Base-by-base conservation (phyloP, 2,797 vertebrate species). In the Chloroceryle inda region DNA sequence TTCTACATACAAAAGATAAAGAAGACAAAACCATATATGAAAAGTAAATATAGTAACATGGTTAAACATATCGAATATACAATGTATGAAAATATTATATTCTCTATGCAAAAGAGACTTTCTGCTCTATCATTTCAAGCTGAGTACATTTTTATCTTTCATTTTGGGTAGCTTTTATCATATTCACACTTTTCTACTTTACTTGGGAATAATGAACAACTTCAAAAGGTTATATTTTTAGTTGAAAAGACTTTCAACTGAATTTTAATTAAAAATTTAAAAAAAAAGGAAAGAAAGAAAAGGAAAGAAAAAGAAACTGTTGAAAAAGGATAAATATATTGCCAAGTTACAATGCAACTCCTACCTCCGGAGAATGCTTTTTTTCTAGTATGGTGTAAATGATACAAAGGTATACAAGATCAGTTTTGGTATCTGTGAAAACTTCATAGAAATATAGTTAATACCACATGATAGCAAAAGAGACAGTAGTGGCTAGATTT, bases 181-280 rank as follows among this genome's bases (percentile, higher is more conserved):
- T 83, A 67, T 66, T 83, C 85, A 42, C 66, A 68, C 69, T 91
- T 88, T 82, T 58, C 16, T 84, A 69, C 62, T 94, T 76, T 89
- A 20, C 74, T 95, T 8, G 11, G 33, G 33, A 96, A 94, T 91
- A 89, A 92, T 53, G 62, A 94, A 92, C 4, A 0, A 89, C 85
- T 94, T 96, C 87, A 92, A 92, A 97, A 95, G 76, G 59, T 91
- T 94, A 38, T 90, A 78, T 78, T 92, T 93, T 94, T 91, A 81
- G 53, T 77, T 89, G 66, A 94, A 95, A 89, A 69, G n/a, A 40
- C 38, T 91, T 95, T 56, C 50, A 85, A 75, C 50, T 91, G 72
- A 85, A 74, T 90, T 91, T 92, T 77, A 73, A 77, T 73, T 58
- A 16, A 44, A n/a, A n/a, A n/a, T n/a, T n/a, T n/a, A 29, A 63